Percentiles rank a stretch among this genome's conserved stretches.
phyloP scores from a whole-genome alignment of 2,113 vertebrate genomes.

The Neolamprologus kungweensis region DNA sequence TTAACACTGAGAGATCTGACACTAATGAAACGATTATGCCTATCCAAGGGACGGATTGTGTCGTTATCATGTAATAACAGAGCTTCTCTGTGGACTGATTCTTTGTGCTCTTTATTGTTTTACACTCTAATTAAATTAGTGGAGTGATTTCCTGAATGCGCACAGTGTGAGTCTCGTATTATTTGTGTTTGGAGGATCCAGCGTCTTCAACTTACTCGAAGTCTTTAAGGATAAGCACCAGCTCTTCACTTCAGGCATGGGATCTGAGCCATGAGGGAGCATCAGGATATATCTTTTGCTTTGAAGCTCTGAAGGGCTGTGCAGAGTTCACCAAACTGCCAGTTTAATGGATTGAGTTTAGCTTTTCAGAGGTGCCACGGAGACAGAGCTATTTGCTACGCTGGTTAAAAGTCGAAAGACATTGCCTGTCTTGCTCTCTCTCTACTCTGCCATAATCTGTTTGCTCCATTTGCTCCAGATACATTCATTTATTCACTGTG shows the following conservation, averaged over 20 bases:
- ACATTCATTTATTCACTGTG: constrained; percentile 2
- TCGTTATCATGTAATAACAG: background rate
- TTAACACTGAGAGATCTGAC: background rate
- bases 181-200: background rate
- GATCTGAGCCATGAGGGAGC: constrained; percentile 24
- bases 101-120: background rate
- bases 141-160: background rate
- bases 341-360: constrained; percentile 51
- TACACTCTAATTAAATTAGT: background rate
- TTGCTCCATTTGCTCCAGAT: background rate
- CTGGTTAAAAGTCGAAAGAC: constrained; percentile 16
- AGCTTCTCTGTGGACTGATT: background rate
- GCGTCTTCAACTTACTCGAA: background rate
- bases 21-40: background rate
- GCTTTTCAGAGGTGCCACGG: constrained; percentile 20
- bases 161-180: background rate
- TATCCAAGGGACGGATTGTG: background rate
- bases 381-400: constrained; percentile 27
- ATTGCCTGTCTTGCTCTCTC: background rate
- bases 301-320: constrained; percentile 44
- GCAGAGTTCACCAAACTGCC: constrained; percentile 37
- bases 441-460: background rate
- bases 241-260: constrained; percentile 7
- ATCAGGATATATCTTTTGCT: constrained; percentile 44
- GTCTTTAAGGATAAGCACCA: constrained; percentile 17